These are phyloP conservation scores for Xestia rhomboidea DNA, from an alignment of 2,888 invertebrate genomes.

Conservation along the genomic window DNA sequence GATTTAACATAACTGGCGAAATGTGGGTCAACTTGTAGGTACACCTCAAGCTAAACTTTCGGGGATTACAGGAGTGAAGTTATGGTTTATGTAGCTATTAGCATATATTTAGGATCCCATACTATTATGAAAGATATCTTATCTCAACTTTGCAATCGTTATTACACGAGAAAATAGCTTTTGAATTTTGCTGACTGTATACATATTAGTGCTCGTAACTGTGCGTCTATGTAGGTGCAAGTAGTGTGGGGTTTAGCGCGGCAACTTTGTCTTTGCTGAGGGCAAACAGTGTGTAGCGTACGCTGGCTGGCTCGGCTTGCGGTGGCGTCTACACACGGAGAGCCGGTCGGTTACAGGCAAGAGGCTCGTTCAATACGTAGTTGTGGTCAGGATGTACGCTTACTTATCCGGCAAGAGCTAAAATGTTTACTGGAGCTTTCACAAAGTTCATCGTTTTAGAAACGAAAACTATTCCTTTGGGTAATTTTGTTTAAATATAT, in stretches of 20 bases:
- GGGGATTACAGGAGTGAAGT: neutral
- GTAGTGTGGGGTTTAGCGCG: conserved; percentile 21
- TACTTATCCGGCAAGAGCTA: conserved; percentile 11
- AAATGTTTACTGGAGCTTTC: conserved; percentile 1
- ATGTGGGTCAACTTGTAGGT: no score
- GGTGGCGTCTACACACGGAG: conserved; percentile 17
- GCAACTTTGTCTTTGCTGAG: conserved; percentile 60
- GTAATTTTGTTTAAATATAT: conserved; percentile 1
- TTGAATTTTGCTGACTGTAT: neutral
- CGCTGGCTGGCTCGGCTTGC: conserved; percentile 10
- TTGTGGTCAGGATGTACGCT: conserved; percentile 26
- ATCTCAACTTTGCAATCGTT: neutral
- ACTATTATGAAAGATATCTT: neutral
- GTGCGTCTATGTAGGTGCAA: conserved; percentile 11
- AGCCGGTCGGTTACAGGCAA: neutral
- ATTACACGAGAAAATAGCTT: neutral
- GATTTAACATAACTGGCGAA: neutral
- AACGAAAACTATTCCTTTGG: neutral
- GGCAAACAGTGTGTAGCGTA: conserved; percentile 39
- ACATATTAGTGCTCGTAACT: neutral
- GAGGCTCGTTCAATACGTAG: conserved; percentile 26
- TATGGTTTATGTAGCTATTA: neutral
- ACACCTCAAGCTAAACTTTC: no score
- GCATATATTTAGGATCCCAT: neutral
- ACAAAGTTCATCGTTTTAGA: neutral